A percentile compares a stretch with the other conserved stretches of the same genome.
phyloP scores from a whole-genome alignment of 2,113 vertebrate species.

The Nasalis larvatus region DNA sequence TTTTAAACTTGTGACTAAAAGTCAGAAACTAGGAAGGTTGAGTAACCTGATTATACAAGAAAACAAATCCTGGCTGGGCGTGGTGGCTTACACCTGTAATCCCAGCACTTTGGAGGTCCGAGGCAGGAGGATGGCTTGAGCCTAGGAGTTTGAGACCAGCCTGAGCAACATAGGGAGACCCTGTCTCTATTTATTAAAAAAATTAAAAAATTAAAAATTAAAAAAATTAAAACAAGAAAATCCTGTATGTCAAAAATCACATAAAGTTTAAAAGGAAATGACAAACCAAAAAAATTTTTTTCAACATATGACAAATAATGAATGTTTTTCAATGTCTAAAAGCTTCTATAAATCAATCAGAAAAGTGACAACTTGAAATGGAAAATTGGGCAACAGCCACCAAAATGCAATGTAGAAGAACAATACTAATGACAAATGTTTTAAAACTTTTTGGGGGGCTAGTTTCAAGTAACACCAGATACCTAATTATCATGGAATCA shows the following conservation, averaged over 20 bases:
- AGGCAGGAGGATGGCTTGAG: too few relatives aligned
- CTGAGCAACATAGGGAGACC: too few relatives aligned
- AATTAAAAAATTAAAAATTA: too few relatives aligned
- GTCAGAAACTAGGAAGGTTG: not conserved
- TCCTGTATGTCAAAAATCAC: not conserved
- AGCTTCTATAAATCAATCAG: not conserved
- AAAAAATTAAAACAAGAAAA: not conserved
- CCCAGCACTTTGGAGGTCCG: too few relatives aligned
- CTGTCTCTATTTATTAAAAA: too few relatives aligned
- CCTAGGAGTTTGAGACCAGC: too few relatives aligned
- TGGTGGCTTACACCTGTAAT: too few relatives aligned
- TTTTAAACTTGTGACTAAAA: not conserved
- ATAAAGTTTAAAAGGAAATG: conserved; percentile 21
- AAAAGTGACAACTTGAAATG: not conserved
- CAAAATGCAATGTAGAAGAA: conserved; percentile 15
- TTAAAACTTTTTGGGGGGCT: not conserved
- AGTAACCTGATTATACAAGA: not conserved
- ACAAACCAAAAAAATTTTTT: not conserved
- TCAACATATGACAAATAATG: not conserved
- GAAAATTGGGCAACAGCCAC: not conserved
- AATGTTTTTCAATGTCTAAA: not conserved
- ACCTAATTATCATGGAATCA: not conserved
- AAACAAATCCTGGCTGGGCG: too few relatives aligned
- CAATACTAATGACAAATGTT: not conserved
- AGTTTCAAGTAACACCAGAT: not conserved